phyloP scores from a whole-genome alignment of 2,113 vertebrate genomes.

The Charina bottae region DNA sequence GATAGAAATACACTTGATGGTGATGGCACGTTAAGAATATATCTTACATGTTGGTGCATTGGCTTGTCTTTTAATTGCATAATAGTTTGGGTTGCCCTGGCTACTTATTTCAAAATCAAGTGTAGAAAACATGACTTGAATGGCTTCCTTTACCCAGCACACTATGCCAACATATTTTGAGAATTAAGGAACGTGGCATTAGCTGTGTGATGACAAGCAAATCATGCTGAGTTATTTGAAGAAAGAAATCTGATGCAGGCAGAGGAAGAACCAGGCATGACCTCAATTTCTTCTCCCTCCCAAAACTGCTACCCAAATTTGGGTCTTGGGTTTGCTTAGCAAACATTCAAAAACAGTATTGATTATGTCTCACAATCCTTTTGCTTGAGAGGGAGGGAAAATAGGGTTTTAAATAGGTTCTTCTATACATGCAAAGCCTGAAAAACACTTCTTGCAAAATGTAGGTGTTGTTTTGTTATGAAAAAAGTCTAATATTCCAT shows the following conservation, averaged over 20 bases:
- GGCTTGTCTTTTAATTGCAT: neutral
- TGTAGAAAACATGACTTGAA: neutral
- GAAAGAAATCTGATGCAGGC: slow-evolving; percentile 8
- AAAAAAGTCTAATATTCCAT: neutral
- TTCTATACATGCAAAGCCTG: neutral
- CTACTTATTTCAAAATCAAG: neutral
- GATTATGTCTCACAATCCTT: neutral
- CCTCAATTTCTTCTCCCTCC: neutral
- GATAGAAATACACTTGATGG: neutral
- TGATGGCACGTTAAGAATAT: neutral
- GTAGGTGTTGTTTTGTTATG: neutral
- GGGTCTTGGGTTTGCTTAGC: neutral
- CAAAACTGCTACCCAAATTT: neutral
- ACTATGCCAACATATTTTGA: neutral
- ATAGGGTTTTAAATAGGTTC: neutral
- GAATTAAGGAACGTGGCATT: slow-evolving; percentile 1
- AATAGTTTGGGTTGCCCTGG: neutral
- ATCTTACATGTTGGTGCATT: neutral
- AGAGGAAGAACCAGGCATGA: slow-evolving; percentile 8
- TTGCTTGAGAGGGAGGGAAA: neutral
- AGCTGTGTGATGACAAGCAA: neutral
- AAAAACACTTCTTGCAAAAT: neutral
- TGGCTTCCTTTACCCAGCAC: neutral
- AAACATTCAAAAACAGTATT: neutral
- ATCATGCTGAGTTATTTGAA: neutral